phyloP scores from a whole-genome alignment of 2,113 vertebrate species.

The Carollia perspicillata region DNA sequence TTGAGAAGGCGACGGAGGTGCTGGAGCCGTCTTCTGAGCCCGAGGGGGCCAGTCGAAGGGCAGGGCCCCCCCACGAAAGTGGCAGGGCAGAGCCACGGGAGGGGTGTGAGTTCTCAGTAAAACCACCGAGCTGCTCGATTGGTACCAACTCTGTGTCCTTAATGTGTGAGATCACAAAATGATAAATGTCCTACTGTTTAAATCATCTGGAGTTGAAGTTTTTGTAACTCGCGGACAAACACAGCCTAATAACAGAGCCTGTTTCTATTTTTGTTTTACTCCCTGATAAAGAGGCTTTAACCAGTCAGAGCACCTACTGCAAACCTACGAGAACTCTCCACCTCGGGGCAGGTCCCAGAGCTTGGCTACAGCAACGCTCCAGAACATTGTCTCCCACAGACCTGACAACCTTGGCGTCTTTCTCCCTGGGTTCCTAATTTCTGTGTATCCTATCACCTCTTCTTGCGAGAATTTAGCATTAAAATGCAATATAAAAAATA shows the following conservation, averaged over 20 bases:
- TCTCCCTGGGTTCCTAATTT: neutral
- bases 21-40: neutral
- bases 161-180: neutral
- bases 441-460: neutral
- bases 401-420: neutral
- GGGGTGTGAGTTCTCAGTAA: neutral
- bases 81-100: neutral
- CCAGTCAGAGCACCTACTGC: neutral
- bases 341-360: neutral
- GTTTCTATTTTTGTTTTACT: neutral
- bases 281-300: neutral
- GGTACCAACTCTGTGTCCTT: neutral
- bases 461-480: neutral
- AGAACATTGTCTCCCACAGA: neutral
- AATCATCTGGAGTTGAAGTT: neutral
- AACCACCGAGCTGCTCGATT: neutral
- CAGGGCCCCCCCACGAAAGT: neutral
- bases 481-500: constrained; percentile 18
- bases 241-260: neutral
- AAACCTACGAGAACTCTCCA: neutral
- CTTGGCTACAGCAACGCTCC: neutral
- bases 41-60: neutral
- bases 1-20: neutral
- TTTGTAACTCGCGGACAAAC: neutral
- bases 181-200: neutral